Percentiles rank a stretch among this genome's conserved stretches.
phyloP scores from a whole-genome alignment of 1,140 invertebrate species.

The Maconellicoccus hirsutus region DNA sequence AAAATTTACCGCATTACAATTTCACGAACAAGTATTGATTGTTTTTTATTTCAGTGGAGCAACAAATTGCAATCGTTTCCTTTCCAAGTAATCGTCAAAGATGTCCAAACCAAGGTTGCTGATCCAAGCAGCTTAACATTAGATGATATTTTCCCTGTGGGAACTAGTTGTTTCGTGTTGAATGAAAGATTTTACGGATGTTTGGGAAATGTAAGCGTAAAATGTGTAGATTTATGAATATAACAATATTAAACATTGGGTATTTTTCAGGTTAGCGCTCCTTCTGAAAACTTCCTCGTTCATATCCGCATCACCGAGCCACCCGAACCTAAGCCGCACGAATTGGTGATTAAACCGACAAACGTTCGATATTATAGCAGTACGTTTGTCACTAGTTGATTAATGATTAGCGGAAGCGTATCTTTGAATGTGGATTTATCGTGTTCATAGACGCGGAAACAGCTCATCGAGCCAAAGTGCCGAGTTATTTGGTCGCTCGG shows the following conservation, averaged over 20 bases:
- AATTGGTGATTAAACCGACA: conserved; percentile 11
- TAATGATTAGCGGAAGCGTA: not conserved
- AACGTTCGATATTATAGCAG: not conserved
- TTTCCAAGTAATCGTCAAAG: conserved; percentile 50
- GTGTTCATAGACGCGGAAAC: conserved; percentile 31
- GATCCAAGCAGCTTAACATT: conserved; percentile 37
- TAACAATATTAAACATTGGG: too few species aligned
- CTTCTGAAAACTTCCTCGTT: conserved; percentile 26
- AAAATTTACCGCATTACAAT: conserved; percentile 11
- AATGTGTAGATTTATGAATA: conserved; percentile 21
- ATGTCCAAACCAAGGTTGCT: conserved; percentile 38
- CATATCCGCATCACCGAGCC: conserved; percentile 27
- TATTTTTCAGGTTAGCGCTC: not conserved
- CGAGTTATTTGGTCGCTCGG: conserved; percentile 56
- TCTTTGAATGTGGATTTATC: not conserved
- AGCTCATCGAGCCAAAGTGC: conserved; percentile 49
- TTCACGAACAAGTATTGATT: conserved; percentile 38
- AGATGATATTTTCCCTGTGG: conserved; percentile 56
- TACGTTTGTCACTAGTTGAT: not conserved
- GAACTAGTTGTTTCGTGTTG: conserved; percentile 60
- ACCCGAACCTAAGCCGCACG: not conserved
- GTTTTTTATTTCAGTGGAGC: conserved; percentile 26
- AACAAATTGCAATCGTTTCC: conserved; percentile 35
- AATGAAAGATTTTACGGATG: conserved; percentile 64
- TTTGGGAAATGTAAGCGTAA: not conserved